These are phyloP conservation scores for Limenitis camilla DNA, from an alignment of 2,888 invertebrate species.

Conservation along the genomic window DNA sequence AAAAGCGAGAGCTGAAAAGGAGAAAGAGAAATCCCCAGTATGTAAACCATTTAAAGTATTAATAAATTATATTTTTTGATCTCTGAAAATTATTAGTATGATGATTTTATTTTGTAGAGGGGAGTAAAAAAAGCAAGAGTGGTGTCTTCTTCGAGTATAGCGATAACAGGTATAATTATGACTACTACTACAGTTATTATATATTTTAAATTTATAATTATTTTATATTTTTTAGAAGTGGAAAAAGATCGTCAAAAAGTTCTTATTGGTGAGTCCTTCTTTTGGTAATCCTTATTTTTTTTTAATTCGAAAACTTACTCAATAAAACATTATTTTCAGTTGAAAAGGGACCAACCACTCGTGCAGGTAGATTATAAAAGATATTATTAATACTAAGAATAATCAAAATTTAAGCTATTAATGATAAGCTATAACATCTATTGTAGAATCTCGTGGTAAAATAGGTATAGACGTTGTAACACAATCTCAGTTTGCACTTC, in stretches of 20 bases:
- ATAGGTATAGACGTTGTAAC: conserved; percentile 57
- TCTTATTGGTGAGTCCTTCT: neutral
- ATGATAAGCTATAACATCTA: neutral
- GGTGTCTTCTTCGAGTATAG: neutral
- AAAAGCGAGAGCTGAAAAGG: conserved; percentile 14
- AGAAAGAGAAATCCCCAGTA: conserved; percentile 7
- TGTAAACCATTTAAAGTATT: too few species aligned
- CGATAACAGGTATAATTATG: neutral
- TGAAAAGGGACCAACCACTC: conserved; percentile 4
- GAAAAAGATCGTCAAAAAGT: neutral
- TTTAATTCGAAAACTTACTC: neutral
- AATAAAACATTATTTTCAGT: conserved; percentile 1
- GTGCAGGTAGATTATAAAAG: neutral
- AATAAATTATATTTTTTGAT: too few species aligned
- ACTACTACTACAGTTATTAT: neutral
- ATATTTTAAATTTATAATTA: neutral
- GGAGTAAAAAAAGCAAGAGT: conserved; percentile 1
- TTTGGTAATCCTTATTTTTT: neutral
- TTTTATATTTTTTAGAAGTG: neutral
- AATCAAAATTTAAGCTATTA: neutral
- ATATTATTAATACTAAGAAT: neutral
- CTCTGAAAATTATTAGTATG: neutral
- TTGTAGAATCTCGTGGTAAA: conserved; percentile 28
- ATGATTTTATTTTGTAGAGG: neutral
- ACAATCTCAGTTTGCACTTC: conserved; percentile 43